Evolutionary conservation across 2,888 invertebrate species (phyloP).

Genomic region (Drosophila peninsularis): DNA sequence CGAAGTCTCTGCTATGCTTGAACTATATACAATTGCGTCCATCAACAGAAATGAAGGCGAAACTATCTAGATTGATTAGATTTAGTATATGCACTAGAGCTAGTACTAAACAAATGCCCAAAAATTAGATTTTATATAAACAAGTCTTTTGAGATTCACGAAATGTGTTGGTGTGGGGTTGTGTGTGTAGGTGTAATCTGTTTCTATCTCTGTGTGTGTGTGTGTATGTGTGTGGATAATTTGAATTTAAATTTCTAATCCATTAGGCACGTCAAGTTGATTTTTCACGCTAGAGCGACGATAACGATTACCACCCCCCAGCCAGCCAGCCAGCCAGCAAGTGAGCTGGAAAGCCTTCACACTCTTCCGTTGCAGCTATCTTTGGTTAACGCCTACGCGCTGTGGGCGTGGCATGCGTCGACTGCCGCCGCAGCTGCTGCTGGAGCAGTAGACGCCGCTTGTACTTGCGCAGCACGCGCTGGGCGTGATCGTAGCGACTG

Average conservation of each 20-base stretch:
- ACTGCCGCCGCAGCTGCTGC: conserved; percentile 9
- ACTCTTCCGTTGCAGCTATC: neutral
- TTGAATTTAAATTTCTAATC: conserved; percentile 51
- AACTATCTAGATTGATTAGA: conserved; percentile 10
- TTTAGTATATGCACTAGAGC: conserved; percentile 3
- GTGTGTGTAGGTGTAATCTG: conserved; percentile 16
- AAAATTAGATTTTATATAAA: conserved; percentile 57
- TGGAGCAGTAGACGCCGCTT: conserved; percentile 58
- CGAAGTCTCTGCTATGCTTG: conserved; percentile 13
- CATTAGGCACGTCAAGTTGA: conserved; percentile 64
- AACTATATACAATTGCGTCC: conserved; percentile 8
- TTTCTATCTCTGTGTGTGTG: conserved; percentile 29
- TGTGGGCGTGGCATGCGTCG: neutral
- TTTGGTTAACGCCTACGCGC: conserved; percentile 21
- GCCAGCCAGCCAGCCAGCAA: neutral
- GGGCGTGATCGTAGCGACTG: conserved; percentile 81
- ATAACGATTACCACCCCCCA: conserved; percentile 8
- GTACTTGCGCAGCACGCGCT: conserved; percentile 83
- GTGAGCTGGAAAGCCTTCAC: neutral
- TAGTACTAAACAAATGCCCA: conserved; percentile 43
- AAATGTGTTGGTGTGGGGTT: conserved; percentile 27
- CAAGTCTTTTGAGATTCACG: conserved; percentile 76
- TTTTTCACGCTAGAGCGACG: conserved; percentile 28
- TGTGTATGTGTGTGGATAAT: conserved; percentile 46
- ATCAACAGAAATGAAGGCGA: neutral